Base-by-base conservation (phyloP, 35 echinoderm and acorn worm genomes). In the Strongylocentrotus purpuratus region DNA sequence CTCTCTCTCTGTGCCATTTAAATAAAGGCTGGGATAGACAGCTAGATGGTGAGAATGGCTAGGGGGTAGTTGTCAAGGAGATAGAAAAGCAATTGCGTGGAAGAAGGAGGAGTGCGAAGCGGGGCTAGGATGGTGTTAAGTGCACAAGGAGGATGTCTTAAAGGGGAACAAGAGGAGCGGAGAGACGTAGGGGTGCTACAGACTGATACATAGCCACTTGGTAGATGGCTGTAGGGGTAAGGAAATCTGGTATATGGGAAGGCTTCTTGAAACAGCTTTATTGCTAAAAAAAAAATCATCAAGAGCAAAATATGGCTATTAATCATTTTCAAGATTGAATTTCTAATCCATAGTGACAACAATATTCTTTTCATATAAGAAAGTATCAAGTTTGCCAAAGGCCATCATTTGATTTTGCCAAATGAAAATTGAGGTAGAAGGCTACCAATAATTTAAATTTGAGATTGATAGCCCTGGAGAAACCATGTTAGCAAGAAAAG, bases 271-370 rank as follows among this genome's bases (percentile, higher is more conserved):
- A 55, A 10, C 5, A 55, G 65, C 65, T 31, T 78, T 78, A 78
- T 78, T 78, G 65, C 65, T 78, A n/a, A 78, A 78, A 78, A 78
- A n/a, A 78, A 78, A 78, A 78, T 78, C 65, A 78, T n/a, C 20
- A 78, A 78, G 25, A 78, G 65, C 18, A 78, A 78, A 70, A 28
- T 28, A 78, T 70, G 61, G 25, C 61, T 52, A 52, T 55, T 55
- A 55, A 2, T 55, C 15, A 55, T 15, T 55, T 14, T 9, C 7
- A 9, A 9, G 10, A 55, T 1, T 12, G 10, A 28, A 78, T 28
- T 78, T n/a, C 0, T n/a, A n/a, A 78, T 78, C 65, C 20, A 28
- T n/a, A 4, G 25, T n/a, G 65, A 28, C 22, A n/a, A 28, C 65
- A 78, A n/a, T 18, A 70, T 78, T 78, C 48, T 50, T 12, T 50